Evolutionary conservation across 1,140 invertebrate species (phyloP), one percentile per base, ranked within the genome.

Genomic region (Drosophila albomicans): DNA sequence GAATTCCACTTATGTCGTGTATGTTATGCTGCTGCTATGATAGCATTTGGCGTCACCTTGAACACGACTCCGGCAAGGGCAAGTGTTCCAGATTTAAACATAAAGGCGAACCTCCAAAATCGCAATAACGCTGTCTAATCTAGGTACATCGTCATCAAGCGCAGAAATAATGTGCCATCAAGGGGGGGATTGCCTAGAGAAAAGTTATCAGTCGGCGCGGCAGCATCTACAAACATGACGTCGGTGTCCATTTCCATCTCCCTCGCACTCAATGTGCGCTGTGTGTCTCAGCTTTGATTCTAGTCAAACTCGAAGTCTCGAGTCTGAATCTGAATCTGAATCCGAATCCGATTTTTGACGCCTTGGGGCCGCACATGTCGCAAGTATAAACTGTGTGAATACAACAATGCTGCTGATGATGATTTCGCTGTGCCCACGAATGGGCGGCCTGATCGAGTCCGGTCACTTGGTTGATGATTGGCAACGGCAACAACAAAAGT

Each of bases 141-240:
- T 75, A 45, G 58, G 79, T 68, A 82, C 69, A 87, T 75, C 78
- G 82, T 87, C 84, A 89, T 84, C 84, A 72, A 81, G 69, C 78
- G 68, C 25, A 52, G 59, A 74, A 79, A 59, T 84, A 88, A 88
- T 89, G 85, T 84, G 80, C 84, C 85, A 88, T 88, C 74, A 89
- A 84, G 85, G 85, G 82, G 82, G 85, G 84, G 84, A 89, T 88
- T 81, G 85, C 85, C 80, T 67, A 74, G 81, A 84, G 81, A 84
- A 80, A 88, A 89, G 80, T 88, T 81, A 89, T 88, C 85, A 84
- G 78, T 78, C 58, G 49, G 48, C 58, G 35, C 61, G 52, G 11
- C 48, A 61, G 32, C 57, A 38, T 63, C 16, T 51, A 35, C 43
- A 49, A 48, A 81, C 76, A 82, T 88, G 79, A 87, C 84, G 84